Evolutionary conservation across 2,888 invertebrate species (phyloP).

Genomic region (Halictus ligatus): DNA sequence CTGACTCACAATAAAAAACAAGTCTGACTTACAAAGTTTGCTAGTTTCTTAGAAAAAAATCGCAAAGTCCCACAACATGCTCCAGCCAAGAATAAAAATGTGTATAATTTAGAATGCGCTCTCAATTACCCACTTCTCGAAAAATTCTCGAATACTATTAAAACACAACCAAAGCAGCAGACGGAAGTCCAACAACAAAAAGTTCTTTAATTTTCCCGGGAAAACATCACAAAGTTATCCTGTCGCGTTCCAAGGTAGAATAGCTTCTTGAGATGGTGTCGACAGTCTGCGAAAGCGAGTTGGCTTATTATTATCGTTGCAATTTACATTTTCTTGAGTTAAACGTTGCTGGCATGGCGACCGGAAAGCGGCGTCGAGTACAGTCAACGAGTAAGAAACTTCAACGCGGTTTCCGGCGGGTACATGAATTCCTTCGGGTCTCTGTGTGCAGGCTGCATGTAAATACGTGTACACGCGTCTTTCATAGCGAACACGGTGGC

Average conservation of each 20-base stretch:
- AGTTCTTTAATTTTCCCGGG: neutral
- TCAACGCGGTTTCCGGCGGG: conserved; percentile 5
- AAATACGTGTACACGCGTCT: neutral
- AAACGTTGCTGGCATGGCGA: neutral
- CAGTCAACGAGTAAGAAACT: neutral
- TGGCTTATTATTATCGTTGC: neutral
- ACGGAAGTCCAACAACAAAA: neutral
- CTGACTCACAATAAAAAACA: neutral
- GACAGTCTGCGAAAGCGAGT: neutral
- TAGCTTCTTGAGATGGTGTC: neutral
- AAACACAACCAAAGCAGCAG: neutral
- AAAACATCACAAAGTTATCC: neutral
- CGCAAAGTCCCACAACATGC: neutral
- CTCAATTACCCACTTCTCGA: too few relatives aligned
- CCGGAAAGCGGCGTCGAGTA: neutral
- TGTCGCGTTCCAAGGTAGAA: neutral
- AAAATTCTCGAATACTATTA: neutral
- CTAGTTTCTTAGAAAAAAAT: neutral
- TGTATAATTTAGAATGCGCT: too few relatives aligned
- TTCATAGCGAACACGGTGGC: neutral
- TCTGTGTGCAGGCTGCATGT: neutral
- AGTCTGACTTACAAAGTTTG: neutral
- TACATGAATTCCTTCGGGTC: neutral
- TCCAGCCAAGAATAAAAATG: neutral
- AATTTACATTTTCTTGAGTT: conserved; percentile 2